Evolutionary conservation across 2,888 invertebrate genomes (phyloP), one percentile per base, ranked within the genome.

Genomic region (Ametastegia equiseti): DNA sequence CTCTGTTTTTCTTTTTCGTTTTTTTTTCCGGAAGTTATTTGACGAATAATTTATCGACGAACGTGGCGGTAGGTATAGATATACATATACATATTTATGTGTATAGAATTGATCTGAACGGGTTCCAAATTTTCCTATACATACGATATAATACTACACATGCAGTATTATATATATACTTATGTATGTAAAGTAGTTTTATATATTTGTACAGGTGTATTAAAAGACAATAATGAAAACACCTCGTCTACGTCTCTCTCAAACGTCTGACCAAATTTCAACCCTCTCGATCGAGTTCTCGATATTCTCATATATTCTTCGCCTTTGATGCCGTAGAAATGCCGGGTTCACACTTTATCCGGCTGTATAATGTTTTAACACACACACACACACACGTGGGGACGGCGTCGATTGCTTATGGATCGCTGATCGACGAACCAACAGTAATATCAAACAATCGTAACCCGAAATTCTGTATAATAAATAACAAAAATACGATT

Each of bases 51-150:
- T 60, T 30, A 30, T 30, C 30, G 60, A 42, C 42, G 11, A 42
- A 9, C 42, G 42, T 42, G 15, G 1, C 47, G 11, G 47, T 42
- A 42, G 5, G 42, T 42, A 42, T 42, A 6, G 5, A n/a, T n/a
- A n/a, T n/a, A n/a, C n/a, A n/a, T 2, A 13, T 54, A n/a, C 15
- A 54, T 13, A n/a, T n/a, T 15, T 5, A n/a, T n/a, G 9, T 9
- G 7, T 33, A 39, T 11, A 39, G 39, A 67, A 39, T 67, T 39
- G 11, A 39, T 67, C 33, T 36, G 65, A 65, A 65, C 65, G 19
- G n/a, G 33, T 65, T 36, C 65, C 36, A 67, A 67, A 67, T 67
- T 67, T 39, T 65, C n/a, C 36, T 65, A 33, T 19, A 65, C 39
- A 1, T 36, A 15, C 39, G 36, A 6, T 5, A 33, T 65, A 1